Percentiles rank a stretch among this genome's conserved stretches.
These are phyloP conservation scores for Malthinus seriepunctatus DNA, from an alignment of 2,888 invertebrate species.

Conservation along the genomic window DNA sequence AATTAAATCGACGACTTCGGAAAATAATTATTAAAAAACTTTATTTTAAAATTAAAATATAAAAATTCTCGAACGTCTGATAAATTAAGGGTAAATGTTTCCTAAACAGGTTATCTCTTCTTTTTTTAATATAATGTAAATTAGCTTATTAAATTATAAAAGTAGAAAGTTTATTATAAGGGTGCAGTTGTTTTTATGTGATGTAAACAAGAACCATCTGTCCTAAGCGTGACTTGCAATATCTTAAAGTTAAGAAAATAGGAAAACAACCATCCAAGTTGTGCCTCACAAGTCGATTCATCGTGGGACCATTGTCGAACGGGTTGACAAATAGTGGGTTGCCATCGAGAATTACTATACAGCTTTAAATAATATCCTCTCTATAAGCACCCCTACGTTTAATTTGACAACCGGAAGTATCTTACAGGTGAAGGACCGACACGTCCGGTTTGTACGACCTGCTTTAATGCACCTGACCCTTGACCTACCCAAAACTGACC, in stretches of 20 bases:
- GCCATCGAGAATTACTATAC: constrained; percentile 7
- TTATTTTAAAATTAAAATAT: background rate
- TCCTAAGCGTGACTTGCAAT: constrained; percentile 51
- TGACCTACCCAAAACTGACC: constrained; percentile 40
- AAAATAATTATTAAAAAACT: constrained; percentile 1
- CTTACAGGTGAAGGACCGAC: constrained; percentile 29
- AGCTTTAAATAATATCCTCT: constrained; percentile 22
- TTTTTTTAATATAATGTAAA: no score
- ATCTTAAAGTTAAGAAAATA: constrained; percentile 20
- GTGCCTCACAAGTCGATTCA: constrained; percentile 20
- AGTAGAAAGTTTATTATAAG: constrained; percentile 21
- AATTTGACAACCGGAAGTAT: constrained; percentile 27
- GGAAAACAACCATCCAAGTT: background rate
- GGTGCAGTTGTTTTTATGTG: constrained; percentile 44
- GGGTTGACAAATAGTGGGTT: constrained; percentile 25
- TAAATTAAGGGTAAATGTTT: no score
- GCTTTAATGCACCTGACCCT: constrained; percentile 36
- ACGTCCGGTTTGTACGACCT: constrained; percentile 32
- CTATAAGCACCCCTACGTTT: constrained; percentile 18
- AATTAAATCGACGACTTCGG: background rate
- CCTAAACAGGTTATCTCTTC: no score
- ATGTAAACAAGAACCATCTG: constrained; percentile 48
- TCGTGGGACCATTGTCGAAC: constrained; percentile 20
- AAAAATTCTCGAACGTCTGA: background rate
- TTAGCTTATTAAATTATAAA: background rate